These are phyloP conservation scores for Acrobasis suavella DNA, from an alignment of 2,888 invertebrate genomes.

Conservation along the genomic window DNA sequence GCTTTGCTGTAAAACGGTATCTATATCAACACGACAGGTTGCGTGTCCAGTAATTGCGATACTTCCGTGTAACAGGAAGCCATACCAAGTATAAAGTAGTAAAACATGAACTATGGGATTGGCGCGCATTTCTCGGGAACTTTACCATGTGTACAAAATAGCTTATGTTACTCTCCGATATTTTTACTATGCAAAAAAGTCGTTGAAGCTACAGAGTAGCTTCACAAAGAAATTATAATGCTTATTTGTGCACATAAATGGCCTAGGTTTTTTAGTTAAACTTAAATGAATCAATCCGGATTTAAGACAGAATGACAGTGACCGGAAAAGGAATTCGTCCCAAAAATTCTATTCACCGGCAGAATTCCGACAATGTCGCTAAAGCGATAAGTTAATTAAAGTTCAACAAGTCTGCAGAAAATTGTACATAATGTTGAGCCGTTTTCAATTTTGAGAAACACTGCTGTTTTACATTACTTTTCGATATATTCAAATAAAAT, in stretches of 20 bases:
- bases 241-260: too few relatives aligned
- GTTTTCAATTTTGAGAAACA: not conserved
- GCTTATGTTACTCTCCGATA: too few relatives aligned
- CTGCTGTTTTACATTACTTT: not conserved
- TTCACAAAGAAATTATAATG: too few relatives aligned
- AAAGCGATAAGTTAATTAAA: slow-evolving; percentile 15
- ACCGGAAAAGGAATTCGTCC: slow-evolving; percentile 12
- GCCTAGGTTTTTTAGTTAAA: too few relatives aligned
- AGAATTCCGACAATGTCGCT: slow-evolving; percentile 6
- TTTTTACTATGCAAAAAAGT: too few relatives aligned
- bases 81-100: slow-evolving; percentile 48
- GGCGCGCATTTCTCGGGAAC: not conserved
- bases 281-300: not conserved
- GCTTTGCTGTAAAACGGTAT: slow-evolving; percentile 17
- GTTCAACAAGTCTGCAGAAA: slow-evolving; percentile 2
- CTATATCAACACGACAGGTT: slow-evolving; percentile 47
- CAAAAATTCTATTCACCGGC: not conserved
- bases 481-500: too few relatives aligned
- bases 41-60: slow-evolving; percentile 60
- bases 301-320: slow-evolving; percentile 3
- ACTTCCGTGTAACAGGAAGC: slow-evolving; percentile 53
- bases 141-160: too few relatives aligned
- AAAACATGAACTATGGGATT: not conserved
- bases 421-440: not conserved
- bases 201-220: too few relatives aligned